phyloP scores from a whole-genome alignment of 2,797 vertebrate species.

The Adelosebastes latens region DNA sequence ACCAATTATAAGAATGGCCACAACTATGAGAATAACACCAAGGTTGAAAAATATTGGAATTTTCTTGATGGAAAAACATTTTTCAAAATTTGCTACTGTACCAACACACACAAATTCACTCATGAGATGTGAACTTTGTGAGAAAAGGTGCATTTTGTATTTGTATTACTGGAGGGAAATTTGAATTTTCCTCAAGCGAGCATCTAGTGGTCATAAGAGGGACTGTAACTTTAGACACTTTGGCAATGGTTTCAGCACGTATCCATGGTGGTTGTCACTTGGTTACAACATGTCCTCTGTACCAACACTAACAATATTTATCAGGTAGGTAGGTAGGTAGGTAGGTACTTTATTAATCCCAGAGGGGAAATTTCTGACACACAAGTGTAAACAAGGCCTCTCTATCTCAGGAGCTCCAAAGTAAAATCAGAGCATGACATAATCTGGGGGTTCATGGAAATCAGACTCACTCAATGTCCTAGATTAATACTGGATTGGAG shows the following conservation, averaged over 20 bases:
- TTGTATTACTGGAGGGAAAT: background rate
- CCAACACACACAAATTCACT: background rate
- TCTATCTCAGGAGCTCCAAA: slow-evolving; percentile 19
- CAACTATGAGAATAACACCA: background rate
- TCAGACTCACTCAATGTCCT: slow-evolving; percentile 41
- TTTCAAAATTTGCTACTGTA: background rate
- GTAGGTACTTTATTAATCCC: too few species aligned
- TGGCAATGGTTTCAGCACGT: background rate
- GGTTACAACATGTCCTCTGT: slow-evolving; percentile 3
- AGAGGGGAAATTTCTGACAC: too few species aligned
- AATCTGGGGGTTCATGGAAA: slow-evolving; percentile 38
- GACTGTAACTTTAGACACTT: background rate
- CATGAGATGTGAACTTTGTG: background rate
- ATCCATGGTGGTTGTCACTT: background rate
- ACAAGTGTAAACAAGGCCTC: slow-evolving; percentile 17
- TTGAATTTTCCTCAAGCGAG: background rate
- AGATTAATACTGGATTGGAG: slow-evolving; percentile 29
- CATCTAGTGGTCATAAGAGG: background rate
- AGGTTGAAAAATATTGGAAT: background rate
- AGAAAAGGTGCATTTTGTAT: background rate
- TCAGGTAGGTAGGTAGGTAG: too few species aligned
- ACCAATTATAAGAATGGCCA: background rate
- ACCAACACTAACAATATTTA: background rate
- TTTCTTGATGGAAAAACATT: background rate
- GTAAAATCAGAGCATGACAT: slow-evolving; percentile 13